phyloP scores from a whole-genome alignment of 2,797 vertebrate genomes.

The Arctocebus calabarensis region DNA sequence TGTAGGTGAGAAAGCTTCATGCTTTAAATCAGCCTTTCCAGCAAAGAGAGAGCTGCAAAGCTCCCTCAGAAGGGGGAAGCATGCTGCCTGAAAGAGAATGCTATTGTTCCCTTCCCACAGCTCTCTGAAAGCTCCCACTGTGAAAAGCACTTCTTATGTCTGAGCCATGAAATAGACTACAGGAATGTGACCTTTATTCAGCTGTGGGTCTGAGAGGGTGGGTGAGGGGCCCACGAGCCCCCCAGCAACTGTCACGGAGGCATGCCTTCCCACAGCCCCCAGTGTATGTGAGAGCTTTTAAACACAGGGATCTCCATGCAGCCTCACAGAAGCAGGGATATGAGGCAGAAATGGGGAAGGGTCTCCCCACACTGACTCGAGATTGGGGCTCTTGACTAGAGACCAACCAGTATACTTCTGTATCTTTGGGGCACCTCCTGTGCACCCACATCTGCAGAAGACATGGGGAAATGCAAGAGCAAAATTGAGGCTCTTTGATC shows the following conservation, averaged over 20 bases:
- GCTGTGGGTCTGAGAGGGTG: not conserved
- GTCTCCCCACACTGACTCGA: not conserved
- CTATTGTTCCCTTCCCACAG: conserved; percentile 17
- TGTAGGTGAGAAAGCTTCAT: not conserved
- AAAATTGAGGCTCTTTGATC: not conserved
- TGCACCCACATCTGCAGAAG: not conserved
- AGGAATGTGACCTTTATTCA: conserved; percentile 67
- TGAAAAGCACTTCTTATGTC: conserved; percentile 33
- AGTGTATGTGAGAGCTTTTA: conserved; percentile 7
- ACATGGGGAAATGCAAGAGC: not conserved
- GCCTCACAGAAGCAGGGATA: not conserved
- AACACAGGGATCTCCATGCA: not conserved
- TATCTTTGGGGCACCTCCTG: not conserved
- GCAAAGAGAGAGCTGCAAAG: not conserved
- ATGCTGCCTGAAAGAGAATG: conserved; percentile 24
- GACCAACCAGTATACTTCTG: not conserved
- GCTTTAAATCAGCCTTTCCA: not conserved
- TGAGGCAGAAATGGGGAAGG: not conserved
- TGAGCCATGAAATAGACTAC: not conserved
- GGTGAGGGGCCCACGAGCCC: not conserved
- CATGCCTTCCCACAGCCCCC: not conserved
- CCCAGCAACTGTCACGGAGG: not conserved
- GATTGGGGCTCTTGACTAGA: not conserved
- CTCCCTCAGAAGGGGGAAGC: not conserved
- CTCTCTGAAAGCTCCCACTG: conserved; percentile 33